Base-by-base conservation (phyloP, 2,797 vertebrate genomes). In the Pseudochaenichthys georgianus region DNA sequence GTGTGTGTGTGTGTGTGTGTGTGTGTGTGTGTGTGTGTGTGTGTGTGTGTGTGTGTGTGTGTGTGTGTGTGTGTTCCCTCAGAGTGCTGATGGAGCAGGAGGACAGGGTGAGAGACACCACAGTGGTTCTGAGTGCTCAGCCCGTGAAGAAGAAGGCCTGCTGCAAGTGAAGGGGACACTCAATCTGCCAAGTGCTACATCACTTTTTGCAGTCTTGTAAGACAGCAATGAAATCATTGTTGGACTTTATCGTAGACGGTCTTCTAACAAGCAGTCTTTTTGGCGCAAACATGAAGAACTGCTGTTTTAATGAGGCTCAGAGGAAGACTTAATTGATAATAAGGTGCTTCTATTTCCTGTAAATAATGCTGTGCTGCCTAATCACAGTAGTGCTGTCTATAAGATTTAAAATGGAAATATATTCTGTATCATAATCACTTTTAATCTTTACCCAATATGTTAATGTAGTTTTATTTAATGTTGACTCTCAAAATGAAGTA, bases 71-170 rank as follows among this genome's bases (percentile, higher is more conserved):
- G 28, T 28, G 17, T 84, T 75, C 59, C 3, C 65, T 43, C 71
- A 95, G 95, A 71, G 90, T 93, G 61, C 62, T 95, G 68, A 97
- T 96, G 91, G 95, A 97, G 67, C 96, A 95, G 9, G 96, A 98
- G 90, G 96, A 97, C 87, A 93, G 83, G 52, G 95, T 93, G 68
- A 95, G 94, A 87, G 94, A 96, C 64, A 95, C 95, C 53, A 96
- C 94, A 0, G 64, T 96, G 68, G 90, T 84, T 75, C 93, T 98
- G 73, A 88, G 77, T 12, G 85, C 88, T 77, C 91, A 93, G 21
- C 80, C 76, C 16, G 8, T 90, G 4, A 97, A 95, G 88, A 97
- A 94, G 90, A 97, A 94, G 73, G 80, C 94, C 78, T 98, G 97
- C 93, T 99, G 97, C 86, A 94, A 94, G 82, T 95, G 80, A 94